phyloP scores from a whole-genome alignment of 1,140 invertebrate species.

The Drosophila saltans region DNA sequence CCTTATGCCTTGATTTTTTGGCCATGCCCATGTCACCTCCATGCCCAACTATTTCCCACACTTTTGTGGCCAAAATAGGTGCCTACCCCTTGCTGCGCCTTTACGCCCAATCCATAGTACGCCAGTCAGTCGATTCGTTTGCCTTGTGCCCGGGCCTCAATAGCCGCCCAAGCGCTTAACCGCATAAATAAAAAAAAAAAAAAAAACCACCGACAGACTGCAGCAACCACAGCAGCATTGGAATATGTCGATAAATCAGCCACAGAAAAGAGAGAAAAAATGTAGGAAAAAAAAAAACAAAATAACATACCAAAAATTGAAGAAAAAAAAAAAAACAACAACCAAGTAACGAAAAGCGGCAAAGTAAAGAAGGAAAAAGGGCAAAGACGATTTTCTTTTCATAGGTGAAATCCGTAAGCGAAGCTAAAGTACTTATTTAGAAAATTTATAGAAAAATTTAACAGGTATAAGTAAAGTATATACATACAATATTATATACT shows the following conservation, averaged over 20 bases:
- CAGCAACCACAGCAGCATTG: conserved; percentile 25
- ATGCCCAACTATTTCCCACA: conserved; percentile 36
- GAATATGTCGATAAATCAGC: conserved; percentile 53
- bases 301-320: too few species aligned
- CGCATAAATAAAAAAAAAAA: conserved; percentile 42
- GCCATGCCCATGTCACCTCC: conserved; percentile 12
- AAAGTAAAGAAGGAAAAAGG: background rate
- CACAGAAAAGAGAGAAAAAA: conserved; percentile 2
- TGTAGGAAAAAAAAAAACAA: background rate
- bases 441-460: background rate
- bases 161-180: conserved; percentile 57
- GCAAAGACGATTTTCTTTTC: background rate
- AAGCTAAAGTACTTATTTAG: background rate
- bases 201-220: conserved; percentile 14
- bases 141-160: conserved; percentile 39
- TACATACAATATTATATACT: too few species aligned
- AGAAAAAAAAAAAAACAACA: background rate
- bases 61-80: conserved; percentile 11
- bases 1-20: conserved; percentile 3
- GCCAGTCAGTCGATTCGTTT: background rate
- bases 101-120: background rate
- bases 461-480: too few species aligned
- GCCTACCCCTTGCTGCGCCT: background rate
- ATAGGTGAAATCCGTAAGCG: conserved; percentile 3
- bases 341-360: conserved; percentile 3